Conservation (phyloP, 2,113 vertebrate genomes). For the Grammomys dolichurus region DNA sequence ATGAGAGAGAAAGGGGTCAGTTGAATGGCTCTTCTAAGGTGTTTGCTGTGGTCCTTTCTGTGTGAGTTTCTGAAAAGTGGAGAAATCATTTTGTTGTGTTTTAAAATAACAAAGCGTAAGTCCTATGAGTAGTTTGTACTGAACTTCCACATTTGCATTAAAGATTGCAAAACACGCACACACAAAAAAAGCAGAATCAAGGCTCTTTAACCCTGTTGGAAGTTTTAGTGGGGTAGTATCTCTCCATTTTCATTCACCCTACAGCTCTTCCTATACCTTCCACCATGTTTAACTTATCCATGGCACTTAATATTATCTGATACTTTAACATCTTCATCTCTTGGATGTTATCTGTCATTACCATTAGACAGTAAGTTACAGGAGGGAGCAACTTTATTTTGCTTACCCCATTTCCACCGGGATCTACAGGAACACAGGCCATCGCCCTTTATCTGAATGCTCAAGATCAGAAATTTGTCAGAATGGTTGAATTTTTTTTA, state of each 20-base stretch:
- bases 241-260: not conserved
- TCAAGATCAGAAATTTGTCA: not conserved
- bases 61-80: constrained; percentile 82
- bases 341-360: not conserved
- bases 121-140: constrained; percentile 86
- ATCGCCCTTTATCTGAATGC: not conserved
- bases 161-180: constrained; percentile 85
- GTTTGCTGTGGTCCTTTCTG: constrained; percentile 81
- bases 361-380: not conserved
- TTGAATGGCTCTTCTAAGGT: constrained; percentile 78
- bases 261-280: not conserved
- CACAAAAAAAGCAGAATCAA: not conserved
- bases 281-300: not conserved
- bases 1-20: constrained; percentile 24
- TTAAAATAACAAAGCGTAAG: constrained; percentile 74
- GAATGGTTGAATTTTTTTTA: not conserved
- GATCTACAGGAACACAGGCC: not conserved
- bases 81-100: constrained; percentile 84
- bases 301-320: not conserved
- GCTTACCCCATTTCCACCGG: not conserved
- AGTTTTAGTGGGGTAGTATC: not conserved
- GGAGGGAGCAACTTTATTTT: not conserved
- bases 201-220: not conserved
- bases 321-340: not conserved
- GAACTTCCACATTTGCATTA: constrained; percentile 86